Evolutionary conservation across 2,888 invertebrate species (phyloP).

Genomic region (Drosophila pullipes): DNA sequence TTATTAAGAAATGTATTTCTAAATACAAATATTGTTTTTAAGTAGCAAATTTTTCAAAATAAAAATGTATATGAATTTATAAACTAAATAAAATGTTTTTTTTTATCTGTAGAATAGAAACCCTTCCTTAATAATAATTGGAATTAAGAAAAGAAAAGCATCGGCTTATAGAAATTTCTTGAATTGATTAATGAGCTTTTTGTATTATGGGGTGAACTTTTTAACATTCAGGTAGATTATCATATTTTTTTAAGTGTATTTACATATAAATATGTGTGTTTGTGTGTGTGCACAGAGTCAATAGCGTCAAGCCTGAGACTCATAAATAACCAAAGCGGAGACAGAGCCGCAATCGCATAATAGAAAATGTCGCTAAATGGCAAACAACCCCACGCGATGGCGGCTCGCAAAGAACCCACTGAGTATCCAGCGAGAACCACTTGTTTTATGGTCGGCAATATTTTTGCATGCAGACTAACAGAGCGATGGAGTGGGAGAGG

Average conservation of each 20-base stretch:
- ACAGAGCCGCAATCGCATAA: slow-evolving; percentile 65
- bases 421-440: slow-evolving; percentile 51
- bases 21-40: neutral
- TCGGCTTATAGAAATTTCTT: neutral
- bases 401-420: slow-evolving; percentile 22
- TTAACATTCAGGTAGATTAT: neutral
- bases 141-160: neutral
- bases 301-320: slow-evolving; percentile 22
- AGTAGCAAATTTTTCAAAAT: neutral
- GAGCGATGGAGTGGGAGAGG: neutral
- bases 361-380: slow-evolving; percentile 71
- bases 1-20: neutral
- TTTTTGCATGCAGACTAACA: slow-evolving; percentile 69
- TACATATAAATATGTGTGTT: neutral
- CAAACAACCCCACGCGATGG: slow-evolving; percentile 45
- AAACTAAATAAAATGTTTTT: neutral
- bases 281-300: slow-evolving; percentile 14
- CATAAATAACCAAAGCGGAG: slow-evolving; percentile 46
- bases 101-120: neutral
- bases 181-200: neutral
- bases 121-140: neutral
- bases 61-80: neutral
- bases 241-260: neutral
- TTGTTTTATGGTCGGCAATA: slow-evolving; percentile 77
- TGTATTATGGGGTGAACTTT: neutral